Evolutionary conservation across 2,797 vertebrate species (phyloP).

Genomic region (Lepus oiostolus): DNA sequence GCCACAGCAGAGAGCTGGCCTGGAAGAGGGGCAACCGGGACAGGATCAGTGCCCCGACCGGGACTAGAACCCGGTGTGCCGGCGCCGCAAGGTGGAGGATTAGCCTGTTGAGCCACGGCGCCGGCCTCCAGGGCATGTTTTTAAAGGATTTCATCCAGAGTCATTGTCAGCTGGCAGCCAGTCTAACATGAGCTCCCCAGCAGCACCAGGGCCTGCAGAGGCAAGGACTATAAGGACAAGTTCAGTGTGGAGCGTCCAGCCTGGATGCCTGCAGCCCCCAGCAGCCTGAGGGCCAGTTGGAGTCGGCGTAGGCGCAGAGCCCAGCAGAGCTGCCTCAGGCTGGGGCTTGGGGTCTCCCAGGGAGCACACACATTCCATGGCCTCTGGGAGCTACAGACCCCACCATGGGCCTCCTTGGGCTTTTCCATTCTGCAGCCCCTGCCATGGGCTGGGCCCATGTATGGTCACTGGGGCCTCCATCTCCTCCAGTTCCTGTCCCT

Average conservation of each 20-base stretch:
- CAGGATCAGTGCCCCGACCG: too few relatives aligned
- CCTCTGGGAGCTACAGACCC: background rate
- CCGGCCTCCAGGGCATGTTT: background rate
- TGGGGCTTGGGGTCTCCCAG: background rate
- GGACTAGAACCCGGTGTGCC: too few relatives aligned
- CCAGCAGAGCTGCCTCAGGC: too few relatives aligned
- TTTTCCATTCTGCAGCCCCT: too few relatives aligned
- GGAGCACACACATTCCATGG: accelerated
- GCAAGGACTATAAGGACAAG: background rate
- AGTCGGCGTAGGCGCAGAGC: too few relatives aligned
- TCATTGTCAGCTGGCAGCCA: accelerated
- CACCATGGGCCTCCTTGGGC: background rate
- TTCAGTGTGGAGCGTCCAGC: too few relatives aligned
- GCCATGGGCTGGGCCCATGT: background rate
- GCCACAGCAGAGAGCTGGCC: too few relatives aligned
- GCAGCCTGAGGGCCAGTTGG: accelerated
- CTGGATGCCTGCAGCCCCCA: background rate
- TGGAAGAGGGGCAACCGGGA: too few relatives aligned
- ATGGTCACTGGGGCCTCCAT: too few relatives aligned
- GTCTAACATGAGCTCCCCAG: accelerated
- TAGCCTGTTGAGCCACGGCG: too few relatives aligned
- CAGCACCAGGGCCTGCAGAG: background rate
- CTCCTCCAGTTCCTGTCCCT: background rate
- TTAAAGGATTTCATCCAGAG: background rate
- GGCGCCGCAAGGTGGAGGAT: too few relatives aligned